These are phyloP conservation scores for Malacosoma neustria DNA, from an alignment of 2,888 invertebrate species.

Conservation along the genomic window DNA sequence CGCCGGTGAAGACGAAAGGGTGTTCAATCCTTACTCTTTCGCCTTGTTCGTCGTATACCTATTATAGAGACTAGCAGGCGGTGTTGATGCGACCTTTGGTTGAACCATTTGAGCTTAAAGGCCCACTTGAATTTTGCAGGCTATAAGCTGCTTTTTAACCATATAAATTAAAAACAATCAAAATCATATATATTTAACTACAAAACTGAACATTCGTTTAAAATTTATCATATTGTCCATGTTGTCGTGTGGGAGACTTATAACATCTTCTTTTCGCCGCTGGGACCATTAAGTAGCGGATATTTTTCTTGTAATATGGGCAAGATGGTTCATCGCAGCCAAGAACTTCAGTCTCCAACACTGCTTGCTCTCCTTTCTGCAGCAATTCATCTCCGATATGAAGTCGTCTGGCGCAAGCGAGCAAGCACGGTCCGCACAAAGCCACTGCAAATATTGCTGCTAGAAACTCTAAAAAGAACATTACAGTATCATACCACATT, in stretches of 20 bases:
- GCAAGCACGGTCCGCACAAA: slow-evolving; percentile 54
- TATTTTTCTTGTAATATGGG: slow-evolving; percentile 61
- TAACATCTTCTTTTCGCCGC: slow-evolving; percentile 35
- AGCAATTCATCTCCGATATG: slow-evolving; percentile 50
- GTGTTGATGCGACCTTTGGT: no score
- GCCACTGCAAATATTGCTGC: slow-evolving; percentile 61
- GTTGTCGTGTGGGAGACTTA: slow-evolving; percentile 36
- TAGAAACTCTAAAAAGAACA: slow-evolving; percentile 51
- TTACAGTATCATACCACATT: slow-evolving; percentile 49
- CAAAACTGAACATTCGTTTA: no score
- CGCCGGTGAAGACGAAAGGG: no score
- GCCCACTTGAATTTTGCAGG: no score
- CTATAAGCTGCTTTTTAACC: no score
- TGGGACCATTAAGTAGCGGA: slow-evolving; percentile 53
- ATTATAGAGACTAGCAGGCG: no score
- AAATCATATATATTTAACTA: no score
- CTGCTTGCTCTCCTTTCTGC: slow-evolving; percentile 23
- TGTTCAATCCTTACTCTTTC: no score
- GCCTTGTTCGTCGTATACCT: no score
- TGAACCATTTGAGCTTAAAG: no score
- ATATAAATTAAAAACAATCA: no score
- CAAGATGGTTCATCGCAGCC: slow-evolving; percentile 64
- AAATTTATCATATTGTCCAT: no score
- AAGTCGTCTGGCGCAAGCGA: slow-evolving; percentile 48
- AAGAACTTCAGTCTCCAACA: slow-evolving; percentile 47